Conservation (phyloP, 1,140 invertebrate genomes). For the Aphaenogaster floridana region DNA sequence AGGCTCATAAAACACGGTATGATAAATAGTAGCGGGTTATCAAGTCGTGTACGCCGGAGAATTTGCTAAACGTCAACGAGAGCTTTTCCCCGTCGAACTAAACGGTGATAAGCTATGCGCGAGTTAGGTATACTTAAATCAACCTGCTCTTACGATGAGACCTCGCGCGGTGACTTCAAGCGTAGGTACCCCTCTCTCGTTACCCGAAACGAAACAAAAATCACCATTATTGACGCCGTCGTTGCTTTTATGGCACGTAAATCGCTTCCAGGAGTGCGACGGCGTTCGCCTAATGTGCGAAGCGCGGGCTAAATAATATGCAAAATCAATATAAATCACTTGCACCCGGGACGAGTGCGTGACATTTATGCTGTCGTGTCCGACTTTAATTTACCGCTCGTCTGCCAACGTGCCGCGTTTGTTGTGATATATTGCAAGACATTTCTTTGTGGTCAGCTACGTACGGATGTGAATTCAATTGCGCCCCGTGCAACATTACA, state of each 20-base stretch:
- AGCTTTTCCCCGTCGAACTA: not conserved
- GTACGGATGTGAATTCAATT: slow-evolving; percentile 43
- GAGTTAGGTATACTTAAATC: not conserved
- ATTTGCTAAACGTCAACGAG: slow-evolving; percentile 38
- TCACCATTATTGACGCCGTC: slow-evolving; percentile 38
- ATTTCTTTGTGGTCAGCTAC: slow-evolving; percentile 33
- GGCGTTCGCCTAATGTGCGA: slow-evolving; percentile 13
- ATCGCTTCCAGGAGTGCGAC: slow-evolving; percentile 26
- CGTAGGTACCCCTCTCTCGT: slow-evolving; percentile 21
- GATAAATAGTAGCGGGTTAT: slow-evolving; percentile 51
- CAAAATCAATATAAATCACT: slow-evolving; percentile 58
- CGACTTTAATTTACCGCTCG: slow-evolving; percentile 57
- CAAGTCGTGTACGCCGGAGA: not conserved
- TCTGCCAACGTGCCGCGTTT: slow-evolving; percentile 47
- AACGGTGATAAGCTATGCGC: slow-evolving; percentile 20
- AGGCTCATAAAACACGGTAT: slow-evolving; percentile 40
- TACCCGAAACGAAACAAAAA: slow-evolving; percentile 30
- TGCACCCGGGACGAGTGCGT: slow-evolving; percentile 18
- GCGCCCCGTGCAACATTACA: not conserved
- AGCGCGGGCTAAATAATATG: slow-evolving; percentile 40
- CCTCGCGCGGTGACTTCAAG: not conserved
- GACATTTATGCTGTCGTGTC: slow-evolving; percentile 41
- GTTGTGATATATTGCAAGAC: slow-evolving; percentile 47
- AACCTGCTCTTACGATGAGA: not conserved
- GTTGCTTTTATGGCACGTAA: slow-evolving; percentile 53